Evolutionary conservation across 2,113 vertebrate species (phyloP), one percentile per base, ranked within the genome.

Genomic region (Hippocampus guttulatus): DNA sequence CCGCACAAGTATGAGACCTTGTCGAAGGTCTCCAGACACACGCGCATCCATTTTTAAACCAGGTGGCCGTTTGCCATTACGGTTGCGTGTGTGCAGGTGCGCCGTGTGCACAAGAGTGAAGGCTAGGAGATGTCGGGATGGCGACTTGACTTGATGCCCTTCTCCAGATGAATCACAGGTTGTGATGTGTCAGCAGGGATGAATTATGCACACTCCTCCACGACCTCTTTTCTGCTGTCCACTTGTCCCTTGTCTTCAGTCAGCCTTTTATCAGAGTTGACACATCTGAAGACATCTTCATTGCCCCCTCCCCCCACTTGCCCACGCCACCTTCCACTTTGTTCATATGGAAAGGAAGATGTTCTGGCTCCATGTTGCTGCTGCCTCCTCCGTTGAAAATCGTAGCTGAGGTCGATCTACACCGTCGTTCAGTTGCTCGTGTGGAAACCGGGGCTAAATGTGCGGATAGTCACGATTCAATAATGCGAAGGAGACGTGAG

Each of bases 161-260:
- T 89, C 87, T 84, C 72, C 77, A 82, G 79, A 88, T 89, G 90
- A 91, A 91, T 91, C 90, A 89, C 74, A 88, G 78, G 84, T 90
- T 87, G 74, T 88, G 87, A 85, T 90, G 88, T 89, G 87, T 91
- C 90, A 91, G 88, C 90, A 87, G 71, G 82, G 80, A 91, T 91
- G 87, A 90, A 90, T 91, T 89, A 91, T 91, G 88, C 88, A 89
- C 82, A 73, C 79, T 65, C 76, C 75, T 84, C 52, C 73, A 58
- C 76, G 74, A 75, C 76, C 81, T 77, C 81, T 73, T 74, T 65
- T 75, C 68, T 70, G 76, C 67, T 80, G 80, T 84, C 85, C 83
- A 80, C 80, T 51, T 51, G 47, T 51, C 77, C 85, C 88, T 86
- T 85, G 84, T 89, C 89, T 90, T 79, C 75, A 78, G 62, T 82